Base-by-base conservation (phyloP, 2,113 vertebrate genomes). In the Lophius piscatorius region DNA sequence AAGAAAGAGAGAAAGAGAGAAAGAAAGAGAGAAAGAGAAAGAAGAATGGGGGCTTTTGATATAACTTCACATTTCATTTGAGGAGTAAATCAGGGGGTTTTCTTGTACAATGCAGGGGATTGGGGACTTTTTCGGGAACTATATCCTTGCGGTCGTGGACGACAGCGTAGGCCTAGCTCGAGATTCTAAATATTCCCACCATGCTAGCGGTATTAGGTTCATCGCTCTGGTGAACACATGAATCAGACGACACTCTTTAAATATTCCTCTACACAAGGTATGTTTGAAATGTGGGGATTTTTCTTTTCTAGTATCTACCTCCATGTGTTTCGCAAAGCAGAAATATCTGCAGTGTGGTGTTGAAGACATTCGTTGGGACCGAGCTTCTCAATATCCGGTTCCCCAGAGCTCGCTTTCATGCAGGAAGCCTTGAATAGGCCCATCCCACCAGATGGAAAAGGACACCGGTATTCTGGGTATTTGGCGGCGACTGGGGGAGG, bases 401-500 rank as follows among this genome's bases (percentile, higher is more conserved):
- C 77, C 35, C 54, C 4, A 20, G 36, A 42, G 61, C 47, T 70
- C 38, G 42, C 55, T 78, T 75, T 76, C 52, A 63, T 18, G 70
- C 75, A 76, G 70, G 69, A 71, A 71, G 59, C 54, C 49, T 78
- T 76, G 54, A 75, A 63, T 57, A 61, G 54, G 74, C 67, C 3
- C 55, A 21, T 77, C 62, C 49, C 59, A 56, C 13, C 65, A 64
- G 72, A 80, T 63, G 70, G 78, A 70, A 76, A 76, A 61, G 9
- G 34, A 81, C 56, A 65, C 57, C 39, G 75, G 74, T 82, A 91
- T 91, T 88, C 58, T 59, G 66, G 69, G 81, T 84, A 89, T 91
- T 90, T 85, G 74, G 81, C 75, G 60, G 51, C 23, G 6, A 57
- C 40, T 6, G 10, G 35, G 46, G 22, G 59, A 51, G 61, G 70